phyloP scores from a whole-genome alignment of 2,888 invertebrate genomes.

The Xylocampa areola region DNA sequence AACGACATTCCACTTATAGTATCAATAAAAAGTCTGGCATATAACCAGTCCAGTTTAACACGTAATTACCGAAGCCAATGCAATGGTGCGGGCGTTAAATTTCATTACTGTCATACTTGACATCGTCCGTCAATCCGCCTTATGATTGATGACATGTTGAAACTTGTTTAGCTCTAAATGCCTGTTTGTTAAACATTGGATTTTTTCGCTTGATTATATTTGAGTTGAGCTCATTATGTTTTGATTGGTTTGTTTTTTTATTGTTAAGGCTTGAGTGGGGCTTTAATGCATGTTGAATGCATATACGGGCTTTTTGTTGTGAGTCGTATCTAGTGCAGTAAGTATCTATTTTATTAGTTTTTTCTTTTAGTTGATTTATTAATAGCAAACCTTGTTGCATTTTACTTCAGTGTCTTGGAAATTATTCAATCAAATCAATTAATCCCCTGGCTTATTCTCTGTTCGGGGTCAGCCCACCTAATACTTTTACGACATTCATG shows the following conservation, averaged over 20 bases:
- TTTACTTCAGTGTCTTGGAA: slow-evolving; percentile 10
- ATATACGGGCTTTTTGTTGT: background rate
- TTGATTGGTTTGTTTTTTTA: slow-evolving; percentile 44
- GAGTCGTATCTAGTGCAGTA: slow-evolving; percentile 7
- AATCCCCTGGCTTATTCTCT: too few species aligned
- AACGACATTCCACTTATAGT: slow-evolving; percentile 53
- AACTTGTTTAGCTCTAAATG: slow-evolving; percentile 78
- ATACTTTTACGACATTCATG: too few species aligned
- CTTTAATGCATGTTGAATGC: slow-evolving; percentile 1
- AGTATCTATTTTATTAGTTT: slow-evolving; percentile 29
- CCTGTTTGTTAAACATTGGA: slow-evolving; percentile 78
- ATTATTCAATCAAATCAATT: background rate
- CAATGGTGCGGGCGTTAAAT: slow-evolving; percentile 81
- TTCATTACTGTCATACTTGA: slow-evolving; percentile 80
- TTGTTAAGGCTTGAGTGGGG: slow-evolving; percentile 37
- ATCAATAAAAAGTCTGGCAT: slow-evolving; percentile 56
- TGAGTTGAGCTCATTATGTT: slow-evolving; percentile 56
- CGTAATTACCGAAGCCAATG: slow-evolving; percentile 69
- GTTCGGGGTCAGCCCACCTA: too few species aligned
- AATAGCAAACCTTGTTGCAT: slow-evolving; percentile 17
- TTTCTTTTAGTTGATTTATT: slow-evolving; percentile 32
- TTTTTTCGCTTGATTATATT: slow-evolving; percentile 63
- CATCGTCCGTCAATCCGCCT: slow-evolving; percentile 77
- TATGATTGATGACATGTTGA: slow-evolving; percentile 78
- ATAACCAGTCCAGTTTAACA: slow-evolving; percentile 58